These are phyloP conservation scores for Cheilosia vulpina DNA, from an alignment of 2,888 invertebrate species.

Conservation along the genomic window DNA sequence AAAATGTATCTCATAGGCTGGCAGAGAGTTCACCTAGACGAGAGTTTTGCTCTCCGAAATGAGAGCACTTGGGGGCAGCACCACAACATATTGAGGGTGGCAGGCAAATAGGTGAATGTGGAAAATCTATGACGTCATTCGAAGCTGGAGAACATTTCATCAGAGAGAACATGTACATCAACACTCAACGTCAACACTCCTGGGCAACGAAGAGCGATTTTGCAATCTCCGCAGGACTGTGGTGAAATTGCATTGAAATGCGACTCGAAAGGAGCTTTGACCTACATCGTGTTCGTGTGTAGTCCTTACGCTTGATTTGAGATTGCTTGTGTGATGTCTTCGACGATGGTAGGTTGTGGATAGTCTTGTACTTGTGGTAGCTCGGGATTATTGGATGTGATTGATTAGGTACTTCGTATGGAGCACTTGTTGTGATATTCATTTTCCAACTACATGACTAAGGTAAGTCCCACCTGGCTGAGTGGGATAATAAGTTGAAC, in stretches of 20 bases:
- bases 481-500: neutral
- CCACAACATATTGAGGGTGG: constrained; percentile 1
- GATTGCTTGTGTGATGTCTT: constrained; percentile 34
- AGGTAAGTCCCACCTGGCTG: neutral
- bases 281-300: constrained; percentile 57
- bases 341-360: neutral
- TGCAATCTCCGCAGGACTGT: constrained; percentile 18
- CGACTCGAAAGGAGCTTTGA: constrained; percentile 59
- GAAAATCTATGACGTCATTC: constrained; percentile 66
- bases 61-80: constrained; percentile 7
- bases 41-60: constrained; percentile 45
- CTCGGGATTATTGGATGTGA: constrained; percentile 45
- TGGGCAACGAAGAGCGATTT: neutral
- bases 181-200: neutral
- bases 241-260: constrained; percentile 33
- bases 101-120: constrained; percentile 29
- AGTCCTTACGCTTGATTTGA: constrained; percentile 52
- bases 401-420: constrained; percentile 51
- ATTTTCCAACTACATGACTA: constrained; percentile 25
- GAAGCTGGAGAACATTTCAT: constrained; percentile 52
- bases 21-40: constrained; percentile 1
- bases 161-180: neutral
- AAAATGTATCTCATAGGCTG: constrained; percentile 57
- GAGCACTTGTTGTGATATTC: constrained; percentile 63
- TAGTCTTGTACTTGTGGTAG: constrained; percentile 16